Conservation (phyloP, 2,113 vertebrate species). For the Psettodes erumei region DNA sequence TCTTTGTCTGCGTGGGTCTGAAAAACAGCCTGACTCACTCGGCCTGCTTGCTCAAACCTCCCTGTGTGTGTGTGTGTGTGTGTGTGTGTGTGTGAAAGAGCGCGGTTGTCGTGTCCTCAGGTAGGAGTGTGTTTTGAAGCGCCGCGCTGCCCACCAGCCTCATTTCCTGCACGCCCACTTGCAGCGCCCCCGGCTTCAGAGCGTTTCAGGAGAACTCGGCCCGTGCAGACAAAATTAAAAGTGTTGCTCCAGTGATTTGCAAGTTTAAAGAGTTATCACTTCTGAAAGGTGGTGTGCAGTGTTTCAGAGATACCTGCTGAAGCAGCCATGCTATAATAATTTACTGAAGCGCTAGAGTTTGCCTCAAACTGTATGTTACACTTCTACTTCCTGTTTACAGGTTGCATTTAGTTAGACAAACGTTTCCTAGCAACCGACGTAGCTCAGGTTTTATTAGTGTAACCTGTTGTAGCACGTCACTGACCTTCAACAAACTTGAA, state of each 20-base stretch:
- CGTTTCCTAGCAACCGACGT: too few species aligned
- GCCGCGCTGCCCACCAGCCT: constrained; percentile 54
- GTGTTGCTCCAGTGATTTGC: not conserved
- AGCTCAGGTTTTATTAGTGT: too few species aligned
- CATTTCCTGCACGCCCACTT: constrained; percentile 54
- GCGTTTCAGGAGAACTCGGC: constrained; percentile 16
- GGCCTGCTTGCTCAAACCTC: constrained; percentile 30
- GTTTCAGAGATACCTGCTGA: too few species aligned
- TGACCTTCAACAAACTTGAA: too few species aligned
- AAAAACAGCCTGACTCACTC: constrained; percentile 35
- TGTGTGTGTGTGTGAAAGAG: constrained; percentile 26
- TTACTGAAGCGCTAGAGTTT: too few species aligned
- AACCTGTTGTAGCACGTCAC: too few species aligned
- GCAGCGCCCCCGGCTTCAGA: constrained; percentile 9
- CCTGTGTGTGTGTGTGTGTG: not conserved
- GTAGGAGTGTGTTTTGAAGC: constrained; percentile 56
- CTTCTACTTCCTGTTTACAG: too few species aligned
- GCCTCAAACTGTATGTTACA: too few species aligned
- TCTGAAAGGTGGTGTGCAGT: too few species aligned
- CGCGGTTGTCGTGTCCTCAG: constrained; percentile 48
- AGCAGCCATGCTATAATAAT: too few species aligned
- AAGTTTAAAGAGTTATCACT: too few species aligned
- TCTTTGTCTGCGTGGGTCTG: constrained; percentile 12
- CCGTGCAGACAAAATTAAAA: constrained; percentile 7
- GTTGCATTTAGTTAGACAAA: too few species aligned